Evolutionary conservation across 2,113 vertebrate species (phyloP).

Genomic region (Ptyas mucosa): DNA sequence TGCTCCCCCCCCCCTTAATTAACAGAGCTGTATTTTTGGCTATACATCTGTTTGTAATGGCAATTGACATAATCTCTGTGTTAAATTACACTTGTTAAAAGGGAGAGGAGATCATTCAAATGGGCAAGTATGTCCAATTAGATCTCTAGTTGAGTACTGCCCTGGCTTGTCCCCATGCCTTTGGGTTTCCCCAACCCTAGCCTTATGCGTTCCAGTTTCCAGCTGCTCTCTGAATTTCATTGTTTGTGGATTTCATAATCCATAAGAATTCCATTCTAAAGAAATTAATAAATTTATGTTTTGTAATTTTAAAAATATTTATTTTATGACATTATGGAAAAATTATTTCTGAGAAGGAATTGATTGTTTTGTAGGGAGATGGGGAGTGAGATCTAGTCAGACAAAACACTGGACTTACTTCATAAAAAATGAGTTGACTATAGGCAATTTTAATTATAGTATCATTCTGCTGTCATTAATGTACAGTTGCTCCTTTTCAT

Average conservation of each 20-base stretch:
- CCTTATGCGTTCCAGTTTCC: constrained; percentile 82
- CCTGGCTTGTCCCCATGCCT: constrained; percentile 70
- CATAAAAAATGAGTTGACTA: not conserved
- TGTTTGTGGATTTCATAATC: not conserved
- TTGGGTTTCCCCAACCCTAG: constrained; percentile 51
- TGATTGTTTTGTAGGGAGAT: not conserved
- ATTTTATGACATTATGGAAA: constrained; percentile 2
- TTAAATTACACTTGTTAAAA: constrained; percentile 95
- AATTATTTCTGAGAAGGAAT: not conserved
- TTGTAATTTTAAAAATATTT: constrained; percentile 27
- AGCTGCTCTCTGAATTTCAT: constrained; percentile 45
- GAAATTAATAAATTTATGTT: constrained; percentile 1
- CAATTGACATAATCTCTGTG: constrained; percentile 80
- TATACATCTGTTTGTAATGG: constrained; percentile 58
- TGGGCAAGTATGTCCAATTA: constrained; percentile 86
- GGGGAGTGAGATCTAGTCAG: not conserved
- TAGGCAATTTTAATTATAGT: no score
- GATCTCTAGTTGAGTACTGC: constrained; percentile 73
- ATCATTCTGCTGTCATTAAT: not conserved
- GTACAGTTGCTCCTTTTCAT: not conserved
- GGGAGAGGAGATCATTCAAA: constrained; percentile 85
- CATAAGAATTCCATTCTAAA: not conserved
- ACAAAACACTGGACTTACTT: not conserved
- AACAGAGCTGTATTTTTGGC: constrained; percentile 53
- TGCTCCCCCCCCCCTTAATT: not conserved